phyloP scores from a whole-genome alignment of 2,113 vertebrate genomes.

The Neomonachus schauinslandi region DNA sequence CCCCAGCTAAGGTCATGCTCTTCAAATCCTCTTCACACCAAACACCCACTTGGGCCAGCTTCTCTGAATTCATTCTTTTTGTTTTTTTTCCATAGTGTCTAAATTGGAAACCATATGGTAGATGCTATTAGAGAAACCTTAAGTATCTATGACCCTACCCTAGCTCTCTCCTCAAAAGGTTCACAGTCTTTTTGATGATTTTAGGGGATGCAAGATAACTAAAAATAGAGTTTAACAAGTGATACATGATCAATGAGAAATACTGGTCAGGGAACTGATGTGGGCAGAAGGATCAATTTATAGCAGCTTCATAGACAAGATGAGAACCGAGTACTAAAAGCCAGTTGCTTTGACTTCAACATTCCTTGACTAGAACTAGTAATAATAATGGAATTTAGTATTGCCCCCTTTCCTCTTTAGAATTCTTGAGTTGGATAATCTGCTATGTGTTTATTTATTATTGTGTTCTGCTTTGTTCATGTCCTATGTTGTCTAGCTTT shows the following conservation, averaged over 20 bases:
- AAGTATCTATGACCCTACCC: neutral
- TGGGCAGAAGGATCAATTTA: neutral
- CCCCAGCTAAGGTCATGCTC: fast-evolving
- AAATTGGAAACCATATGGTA: neutral
- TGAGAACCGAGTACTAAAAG: neutral
- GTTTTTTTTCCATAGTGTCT: neutral
- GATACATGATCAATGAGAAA: neutral
- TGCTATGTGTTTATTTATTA: neutral
- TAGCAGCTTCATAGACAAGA: neutral
- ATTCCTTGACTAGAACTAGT: neutral
- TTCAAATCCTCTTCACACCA: neutral
- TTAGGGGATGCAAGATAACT: neutral
- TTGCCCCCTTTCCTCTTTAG: neutral
- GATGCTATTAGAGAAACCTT: neutral
- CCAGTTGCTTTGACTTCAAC: neutral
- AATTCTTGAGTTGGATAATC: neutral
- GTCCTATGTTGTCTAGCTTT: neutral
- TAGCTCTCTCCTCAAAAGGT: neutral
- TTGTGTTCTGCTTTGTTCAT: neutral
- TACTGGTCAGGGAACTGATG: neutral
- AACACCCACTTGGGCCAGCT: neutral
- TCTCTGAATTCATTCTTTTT: neutral
- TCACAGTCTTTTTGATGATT: neutral
- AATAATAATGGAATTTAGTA: neutral
- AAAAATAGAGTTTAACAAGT: neutral